A percentile compares a stretch with the other conserved stretches of the same genome.
phyloP scores from a whole-genome alignment of 2,888 invertebrate species.

The Loripinus fragilis region DNA sequence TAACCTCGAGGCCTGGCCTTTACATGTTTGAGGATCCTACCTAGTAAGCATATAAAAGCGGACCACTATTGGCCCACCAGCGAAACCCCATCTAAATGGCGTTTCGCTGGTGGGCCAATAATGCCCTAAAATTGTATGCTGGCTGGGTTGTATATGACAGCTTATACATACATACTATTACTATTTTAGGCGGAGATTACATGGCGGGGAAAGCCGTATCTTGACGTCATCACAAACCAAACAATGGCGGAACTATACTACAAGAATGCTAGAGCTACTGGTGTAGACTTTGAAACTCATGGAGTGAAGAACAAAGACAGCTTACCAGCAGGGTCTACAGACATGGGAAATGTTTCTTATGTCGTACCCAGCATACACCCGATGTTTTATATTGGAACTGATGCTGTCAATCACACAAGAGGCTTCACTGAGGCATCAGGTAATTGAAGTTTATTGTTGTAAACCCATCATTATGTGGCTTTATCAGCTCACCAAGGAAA shows the following conservation, averaged over 20 bases:
- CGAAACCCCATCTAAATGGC: too few species aligned
- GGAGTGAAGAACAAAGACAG: neutral
- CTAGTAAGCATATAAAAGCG: too few species aligned
- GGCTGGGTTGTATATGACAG: too few species aligned
- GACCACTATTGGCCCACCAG: too few species aligned
- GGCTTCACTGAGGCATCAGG: conserved; percentile 77
- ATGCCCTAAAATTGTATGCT: too few species aligned
- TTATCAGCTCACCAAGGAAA: too few species aligned
- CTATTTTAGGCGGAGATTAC: conserved; percentile 40
- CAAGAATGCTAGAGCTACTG: conserved; percentile 68
- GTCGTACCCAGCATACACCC: conserved; percentile 76
- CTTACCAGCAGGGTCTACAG: conserved; percentile 70
- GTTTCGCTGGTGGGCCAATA: too few species aligned
- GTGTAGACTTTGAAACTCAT: conserved; percentile 61
- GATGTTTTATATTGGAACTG: conserved; percentile 63
- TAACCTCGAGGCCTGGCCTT: too few species aligned
- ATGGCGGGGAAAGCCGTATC: conserved; percentile 56
- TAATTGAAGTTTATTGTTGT: too few species aligned
- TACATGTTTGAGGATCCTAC: too few species aligned
- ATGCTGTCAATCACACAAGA: conserved; percentile 74
- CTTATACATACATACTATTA: too few species aligned
- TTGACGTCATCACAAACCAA: conserved; percentile 70
- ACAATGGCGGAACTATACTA: conserved; percentile 69
- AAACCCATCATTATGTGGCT: too few species aligned
- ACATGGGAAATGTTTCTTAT: conserved; percentile 80